Evolutionary conservation across 1,140 invertebrate species (phyloP).

Genomic region (Protaetia brevitarsis): DNA sequence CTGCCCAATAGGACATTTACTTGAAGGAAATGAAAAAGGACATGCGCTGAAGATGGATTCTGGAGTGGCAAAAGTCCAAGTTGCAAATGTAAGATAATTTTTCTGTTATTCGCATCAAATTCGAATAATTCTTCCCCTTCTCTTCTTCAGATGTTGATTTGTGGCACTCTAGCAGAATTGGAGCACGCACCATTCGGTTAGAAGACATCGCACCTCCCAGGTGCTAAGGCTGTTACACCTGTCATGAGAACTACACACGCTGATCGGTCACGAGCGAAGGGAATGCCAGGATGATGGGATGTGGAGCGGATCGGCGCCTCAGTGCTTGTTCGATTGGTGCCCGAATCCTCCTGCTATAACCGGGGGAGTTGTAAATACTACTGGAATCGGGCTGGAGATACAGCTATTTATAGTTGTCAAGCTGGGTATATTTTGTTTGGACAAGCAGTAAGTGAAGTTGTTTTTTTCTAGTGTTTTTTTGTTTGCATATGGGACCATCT

Average conservation of each 20-base stretch:
- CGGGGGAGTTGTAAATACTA: conserved; percentile 68
- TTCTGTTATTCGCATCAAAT: background rate
- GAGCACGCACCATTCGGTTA: conserved; percentile 68
- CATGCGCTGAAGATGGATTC: conserved; percentile 70
- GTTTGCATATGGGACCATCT: too few species aligned
- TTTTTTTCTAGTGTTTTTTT: background rate
- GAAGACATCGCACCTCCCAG: conserved; percentile 72
- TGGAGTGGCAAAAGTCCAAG: conserved; percentile 76
- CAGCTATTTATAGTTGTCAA: conserved; percentile 76
- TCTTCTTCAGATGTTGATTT: conserved; percentile 76
- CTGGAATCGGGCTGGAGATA: conserved; percentile 73
- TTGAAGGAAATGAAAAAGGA: conserved; percentile 70
- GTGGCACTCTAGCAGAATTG: conserved; percentile 66
- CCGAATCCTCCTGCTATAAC: conserved; percentile 71
- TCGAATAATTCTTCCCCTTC: background rate
- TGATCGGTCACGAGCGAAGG: conserved; percentile 71
- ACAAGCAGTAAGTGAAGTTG: conserved; percentile 58
- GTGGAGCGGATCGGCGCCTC: conserved; percentile 77
- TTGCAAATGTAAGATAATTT: conserved; percentile 75
- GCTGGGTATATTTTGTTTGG: conserved; percentile 83
- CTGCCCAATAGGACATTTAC: conserved; percentile 80
- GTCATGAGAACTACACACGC: conserved; percentile 80
- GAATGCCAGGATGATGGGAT: conserved; percentile 72
- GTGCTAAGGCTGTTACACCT: conserved; percentile 73
- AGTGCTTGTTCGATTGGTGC: conserved; percentile 84